Evolutionary conservation across 2,113 vertebrate species (phyloP).

Genomic region (Corvus moneduloides): DNA sequence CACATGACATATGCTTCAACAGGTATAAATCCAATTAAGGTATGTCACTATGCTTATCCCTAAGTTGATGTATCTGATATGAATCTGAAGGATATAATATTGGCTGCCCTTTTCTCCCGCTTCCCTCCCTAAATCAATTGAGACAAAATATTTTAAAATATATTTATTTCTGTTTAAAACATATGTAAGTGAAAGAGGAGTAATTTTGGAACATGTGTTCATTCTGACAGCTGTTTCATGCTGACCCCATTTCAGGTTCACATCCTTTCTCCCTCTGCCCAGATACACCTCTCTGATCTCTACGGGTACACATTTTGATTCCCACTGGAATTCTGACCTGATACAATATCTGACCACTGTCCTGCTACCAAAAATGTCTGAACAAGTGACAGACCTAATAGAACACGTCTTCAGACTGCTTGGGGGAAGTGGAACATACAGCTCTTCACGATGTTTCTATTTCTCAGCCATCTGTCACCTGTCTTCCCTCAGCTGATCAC

Average conservation of each 20-base stretch:
- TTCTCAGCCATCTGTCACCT: neutral
- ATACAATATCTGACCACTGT: neutral
- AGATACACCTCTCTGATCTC: neutral
- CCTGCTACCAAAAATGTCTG: neutral
- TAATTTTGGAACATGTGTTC: neutral
- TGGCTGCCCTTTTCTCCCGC: neutral
- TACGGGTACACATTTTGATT: rapidly evolving
- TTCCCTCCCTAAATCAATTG: neutral
- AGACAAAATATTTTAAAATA: neutral
- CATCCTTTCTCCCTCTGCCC: neutral
- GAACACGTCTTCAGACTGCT: neutral
- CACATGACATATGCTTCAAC: neutral
- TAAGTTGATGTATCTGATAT: neutral
- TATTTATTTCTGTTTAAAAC: neutral
- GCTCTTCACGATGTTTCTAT: neutral
- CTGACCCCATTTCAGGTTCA: neutral
- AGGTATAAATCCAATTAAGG: neutral
- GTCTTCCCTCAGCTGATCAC: neutral
- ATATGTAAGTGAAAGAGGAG: neutral
- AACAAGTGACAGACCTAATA: neutral
- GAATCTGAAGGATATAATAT: neutral
- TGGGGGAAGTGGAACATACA: neutral
- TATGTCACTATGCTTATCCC: neutral
- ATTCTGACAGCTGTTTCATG: neutral
- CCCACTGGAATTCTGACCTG: neutral